Percentiles rank a stretch among this genome's conserved stretches.
Conservation (phyloP, 2,888 invertebrate genomes). For the Choreutis nemorana region DNA sequence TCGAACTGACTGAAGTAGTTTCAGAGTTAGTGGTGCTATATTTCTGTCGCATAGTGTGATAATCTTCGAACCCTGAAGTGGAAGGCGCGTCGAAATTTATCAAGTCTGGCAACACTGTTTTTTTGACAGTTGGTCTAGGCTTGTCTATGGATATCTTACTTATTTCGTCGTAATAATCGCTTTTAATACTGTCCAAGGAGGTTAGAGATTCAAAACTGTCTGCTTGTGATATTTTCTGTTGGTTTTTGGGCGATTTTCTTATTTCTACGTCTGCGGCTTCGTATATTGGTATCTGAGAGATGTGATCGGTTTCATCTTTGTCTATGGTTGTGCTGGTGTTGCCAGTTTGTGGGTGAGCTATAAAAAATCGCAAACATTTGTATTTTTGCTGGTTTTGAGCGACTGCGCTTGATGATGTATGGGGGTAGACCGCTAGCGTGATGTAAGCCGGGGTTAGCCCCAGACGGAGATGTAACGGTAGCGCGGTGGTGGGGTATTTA, state of each 20-base stretch:
- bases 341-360: slow-evolving; percentile 2
- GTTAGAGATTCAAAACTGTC: slow-evolving; percentile 44
- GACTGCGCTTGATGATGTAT: too few relatives aligned
- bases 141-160: slow-evolving; percentile 36
- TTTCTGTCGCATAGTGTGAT: slow-evolving; percentile 30
- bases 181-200: slow-evolving; percentile 44
- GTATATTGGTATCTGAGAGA: slow-evolving; percentile 50
- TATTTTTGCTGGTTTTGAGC: neutral
- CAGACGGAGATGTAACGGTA: too few relatives aligned
- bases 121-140: slow-evolving; percentile 28
- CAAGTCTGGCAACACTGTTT: slow-evolving; percentile 40
- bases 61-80: slow-evolving; percentile 43
- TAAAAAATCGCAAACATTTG: neutral
- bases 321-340: slow-evolving; percentile 15
- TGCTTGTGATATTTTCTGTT: slow-evolving; percentile 17
- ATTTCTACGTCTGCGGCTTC: slow-evolving; percentile 45
- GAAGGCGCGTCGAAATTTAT: slow-evolving; percentile 50
- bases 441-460: too few relatives aligned
- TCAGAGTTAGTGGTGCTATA: slow-evolving; percentile 14
- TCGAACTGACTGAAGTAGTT: slow-evolving; percentile 14
- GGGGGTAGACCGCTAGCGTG: too few relatives aligned
- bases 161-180: slow-evolving; percentile 45
- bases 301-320: slow-evolving; percentile 29
- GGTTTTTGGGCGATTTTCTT: slow-evolving; percentile 22
- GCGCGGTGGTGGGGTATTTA: too few relatives aligned